Evolutionary conservation across 2,888 invertebrate species (phyloP), one percentile per base, ranked within the genome.

Genomic region (Cosmia pyralina): DNA sequence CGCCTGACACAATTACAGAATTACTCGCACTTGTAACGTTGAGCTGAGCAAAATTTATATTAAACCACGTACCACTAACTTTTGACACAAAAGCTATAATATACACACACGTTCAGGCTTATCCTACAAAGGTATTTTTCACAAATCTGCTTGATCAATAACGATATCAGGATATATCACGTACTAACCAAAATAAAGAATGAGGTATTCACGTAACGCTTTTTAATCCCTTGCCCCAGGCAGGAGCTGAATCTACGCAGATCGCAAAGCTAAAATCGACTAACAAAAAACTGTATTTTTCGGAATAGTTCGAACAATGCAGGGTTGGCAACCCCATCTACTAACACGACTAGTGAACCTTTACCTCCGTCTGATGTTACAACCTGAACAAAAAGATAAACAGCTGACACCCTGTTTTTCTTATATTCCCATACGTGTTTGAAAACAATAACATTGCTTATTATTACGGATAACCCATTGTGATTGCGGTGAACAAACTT

Each of bases 401-500:
- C 79, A 76, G 72, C 68, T 83, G 74, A 77, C 71, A 74, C 58
- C 13, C 50, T 53, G 77, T 76, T 80, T 85, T 77, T 69, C 70
- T 71, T 75, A 55, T n/a, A 70, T 73, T 79, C 82, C 64, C 69
- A 82, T 64, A 72, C 73, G 46, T 53, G 69, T 67, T 72, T 64
- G 72, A 59, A 84, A 79, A 82, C 84, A 84, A 85, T 79, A 66
- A 75, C 63, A 70, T 64, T 64, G 66, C 71, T 77, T 66, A 76
- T 76, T 76, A 77, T 81, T 79, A 66, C 66, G 44, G 84, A 79
- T 71, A 67, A 55, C 59, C 76, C 53, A 82, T 82, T 85, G 85
- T 85, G 69, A 68, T 22, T 65, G 57, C 22, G 48, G 46, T 52
- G 79, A 79, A 83, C 53, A 38, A 53, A 81, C 67, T 79, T 78